phyloP scores from a whole-genome alignment of 2,888 invertebrate genomes.

The Mycalesis mineus region DNA sequence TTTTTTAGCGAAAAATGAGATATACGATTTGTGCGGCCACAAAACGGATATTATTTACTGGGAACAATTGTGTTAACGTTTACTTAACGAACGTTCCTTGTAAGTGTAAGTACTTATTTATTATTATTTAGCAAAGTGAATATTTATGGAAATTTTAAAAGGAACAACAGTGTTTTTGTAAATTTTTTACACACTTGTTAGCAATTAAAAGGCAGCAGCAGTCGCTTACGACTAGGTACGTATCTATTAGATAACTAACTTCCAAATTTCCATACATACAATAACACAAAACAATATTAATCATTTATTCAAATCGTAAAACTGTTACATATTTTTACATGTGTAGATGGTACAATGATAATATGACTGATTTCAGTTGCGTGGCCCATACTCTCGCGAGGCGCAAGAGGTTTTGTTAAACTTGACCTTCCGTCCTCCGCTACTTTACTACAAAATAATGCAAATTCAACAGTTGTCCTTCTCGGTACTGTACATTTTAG shows the following conservation, averaged over 20 bases:
- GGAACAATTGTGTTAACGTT: slow-evolving; percentile 11
- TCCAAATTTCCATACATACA: too few relatives aligned
- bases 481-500: slow-evolving; percentile 72
- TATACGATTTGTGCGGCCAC: slow-evolving; percentile 45
- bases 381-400: slow-evolving; percentile 20
- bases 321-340: background rate
- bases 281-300: too few relatives aligned
- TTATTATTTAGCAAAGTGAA: too few relatives aligned
- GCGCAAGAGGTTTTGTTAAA: slow-evolving; percentile 20
- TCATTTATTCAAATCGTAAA: too few relatives aligned
- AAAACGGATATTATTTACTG: slow-evolving; percentile 33
- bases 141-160: too few relatives aligned
- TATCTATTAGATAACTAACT: too few relatives aligned
- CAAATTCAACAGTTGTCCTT: slow-evolving; percentile 55
- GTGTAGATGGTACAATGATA: background rate
- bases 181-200: too few relatives aligned
- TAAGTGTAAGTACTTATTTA: slow-evolving; percentile 4
- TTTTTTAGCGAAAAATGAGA: slow-evolving; percentile 53
- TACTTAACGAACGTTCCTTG: background rate
- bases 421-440: slow-evolving; percentile 52
- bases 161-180: too few relatives aligned
- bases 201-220: too few relatives aligned
- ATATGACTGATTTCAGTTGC: slow-evolving; percentile 24
- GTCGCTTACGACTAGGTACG: too few relatives aligned
- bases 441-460: slow-evolving; percentile 55